Evolutionary conservation across 2,113 vertebrate species (phyloP).

Genomic region (Sapajus apella): DNA sequence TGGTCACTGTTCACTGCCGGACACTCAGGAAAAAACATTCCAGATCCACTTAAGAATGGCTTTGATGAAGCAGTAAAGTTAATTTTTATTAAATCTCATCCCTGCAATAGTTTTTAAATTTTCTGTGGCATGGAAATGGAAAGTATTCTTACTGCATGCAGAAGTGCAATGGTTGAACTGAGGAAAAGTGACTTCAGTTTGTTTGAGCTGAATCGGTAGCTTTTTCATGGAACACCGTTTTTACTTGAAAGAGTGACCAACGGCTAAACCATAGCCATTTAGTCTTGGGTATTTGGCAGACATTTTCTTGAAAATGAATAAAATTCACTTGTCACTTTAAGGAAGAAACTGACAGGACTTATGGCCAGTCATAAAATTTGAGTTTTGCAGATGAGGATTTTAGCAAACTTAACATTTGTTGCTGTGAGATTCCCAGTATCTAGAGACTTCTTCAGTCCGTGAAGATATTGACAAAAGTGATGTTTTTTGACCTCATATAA

Average conservation of each 20-base stretch:
- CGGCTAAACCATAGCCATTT: neutral
- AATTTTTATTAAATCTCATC: neutral
- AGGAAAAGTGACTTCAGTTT: neutral
- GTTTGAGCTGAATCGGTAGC: neutral
- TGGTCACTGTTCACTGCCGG: neutral
- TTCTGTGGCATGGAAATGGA: neutral
- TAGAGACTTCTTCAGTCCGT: neutral
- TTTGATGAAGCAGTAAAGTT: neutral
- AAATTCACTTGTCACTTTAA: neutral
- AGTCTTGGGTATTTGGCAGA: neutral
- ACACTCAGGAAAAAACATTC: neutral
- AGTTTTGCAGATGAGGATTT: conserved; percentile 18
- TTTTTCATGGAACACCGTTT: neutral
- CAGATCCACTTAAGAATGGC: neutral
- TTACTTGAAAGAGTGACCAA: neutral
- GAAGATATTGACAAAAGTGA: neutral
- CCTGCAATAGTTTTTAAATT: neutral
- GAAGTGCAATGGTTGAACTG: neutral
- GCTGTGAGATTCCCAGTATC: neutral
- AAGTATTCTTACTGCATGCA: neutral
- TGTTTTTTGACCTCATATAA: neutral
- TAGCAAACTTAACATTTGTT: neutral
- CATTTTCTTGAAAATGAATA: neutral
- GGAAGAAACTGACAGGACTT: neutral
- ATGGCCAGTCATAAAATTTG: neutral